phyloP scores from a whole-genome alignment of 2,888 invertebrate species.

The Ectropis crepuscularia region DNA sequence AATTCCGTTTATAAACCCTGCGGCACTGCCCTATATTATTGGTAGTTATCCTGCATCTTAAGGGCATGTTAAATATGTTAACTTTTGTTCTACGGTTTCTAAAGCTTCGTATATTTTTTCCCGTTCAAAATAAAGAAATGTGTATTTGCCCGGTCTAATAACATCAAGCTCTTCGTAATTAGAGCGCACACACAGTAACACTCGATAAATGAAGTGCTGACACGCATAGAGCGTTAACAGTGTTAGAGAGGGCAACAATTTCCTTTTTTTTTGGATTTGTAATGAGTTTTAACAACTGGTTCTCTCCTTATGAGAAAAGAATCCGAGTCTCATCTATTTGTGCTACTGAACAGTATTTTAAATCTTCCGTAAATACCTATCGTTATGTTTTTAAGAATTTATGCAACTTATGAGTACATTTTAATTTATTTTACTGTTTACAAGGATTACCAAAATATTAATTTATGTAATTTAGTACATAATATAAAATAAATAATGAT shows the following conservation, averaged over 20 bases:
- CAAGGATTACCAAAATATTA: conserved; percentile 9
- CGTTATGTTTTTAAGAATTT: neutral
- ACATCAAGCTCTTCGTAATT: too few species aligned
- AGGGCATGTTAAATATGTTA: too few species aligned
- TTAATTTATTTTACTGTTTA: conserved; percentile 5
- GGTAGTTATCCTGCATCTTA: too few species aligned
- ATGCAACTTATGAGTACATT: neutral
- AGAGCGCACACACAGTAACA: too few species aligned
- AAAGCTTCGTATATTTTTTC: too few species aligned
- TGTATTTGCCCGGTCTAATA: too few species aligned
- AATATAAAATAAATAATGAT: neutral
- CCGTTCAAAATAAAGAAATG: too few species aligned
- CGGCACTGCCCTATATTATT: too few species aligned
- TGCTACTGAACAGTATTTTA: conserved; percentile 6
- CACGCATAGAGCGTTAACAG: neutral
- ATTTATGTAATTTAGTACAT: conserved; percentile 13
- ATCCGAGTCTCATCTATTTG: neutral
- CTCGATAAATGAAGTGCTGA: neutral
- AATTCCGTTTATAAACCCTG: too few species aligned
- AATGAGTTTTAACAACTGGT: too few species aligned
- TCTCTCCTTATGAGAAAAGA: neutral
- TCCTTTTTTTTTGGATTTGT: too few species aligned
- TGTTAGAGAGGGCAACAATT: neutral
- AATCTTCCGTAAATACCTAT: neutral
- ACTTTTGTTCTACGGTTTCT: too few species aligned